Evolutionary conservation across 2,113 vertebrate species (phyloP).

Genomic region (Saccopteryx bilineata): DNA sequence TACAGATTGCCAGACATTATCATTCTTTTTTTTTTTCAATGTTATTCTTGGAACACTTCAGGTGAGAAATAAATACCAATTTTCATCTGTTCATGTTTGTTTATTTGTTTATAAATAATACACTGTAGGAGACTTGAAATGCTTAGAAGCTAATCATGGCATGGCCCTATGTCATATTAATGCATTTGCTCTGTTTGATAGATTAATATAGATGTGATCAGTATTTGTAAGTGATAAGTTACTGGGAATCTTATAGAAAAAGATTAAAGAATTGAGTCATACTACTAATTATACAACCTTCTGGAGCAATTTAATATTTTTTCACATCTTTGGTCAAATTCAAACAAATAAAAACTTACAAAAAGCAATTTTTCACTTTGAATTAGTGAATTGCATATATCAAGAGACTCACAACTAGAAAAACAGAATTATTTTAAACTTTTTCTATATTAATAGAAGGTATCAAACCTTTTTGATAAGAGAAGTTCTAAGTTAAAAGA

Average conservation of each 20-base stretch:
- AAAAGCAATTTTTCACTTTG: not conserved
- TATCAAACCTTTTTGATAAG: not conserved
- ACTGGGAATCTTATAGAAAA: not conserved
- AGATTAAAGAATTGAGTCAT: not conserved
- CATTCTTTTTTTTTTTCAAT: constrained; percentile 48
- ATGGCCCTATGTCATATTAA: not conserved
- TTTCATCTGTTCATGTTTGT: not conserved
- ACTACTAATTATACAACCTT: not conserved
- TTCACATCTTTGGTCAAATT: not conserved
- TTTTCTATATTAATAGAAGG: not conserved
- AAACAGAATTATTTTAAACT: not conserved
- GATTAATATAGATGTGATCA: not conserved
- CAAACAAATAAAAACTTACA: not conserved
- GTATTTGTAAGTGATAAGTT: constrained; percentile 10
- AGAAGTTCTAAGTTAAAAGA: not conserved
- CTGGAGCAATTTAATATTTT: not conserved
- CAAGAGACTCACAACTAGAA: not conserved
- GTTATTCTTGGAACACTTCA: not conserved
- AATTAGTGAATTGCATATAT: constrained; percentile 14
- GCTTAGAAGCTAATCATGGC: not conserved
- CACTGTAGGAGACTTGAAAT: not conserved
- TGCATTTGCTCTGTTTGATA: not conserved
- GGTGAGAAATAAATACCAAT: constrained; percentile 35
- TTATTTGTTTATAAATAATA: constrained; percentile 34
- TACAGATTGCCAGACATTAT: not conserved